phyloP scores from a whole-genome alignment of 2,113 vertebrate species.

The Eptesicus fuscus region DNA sequence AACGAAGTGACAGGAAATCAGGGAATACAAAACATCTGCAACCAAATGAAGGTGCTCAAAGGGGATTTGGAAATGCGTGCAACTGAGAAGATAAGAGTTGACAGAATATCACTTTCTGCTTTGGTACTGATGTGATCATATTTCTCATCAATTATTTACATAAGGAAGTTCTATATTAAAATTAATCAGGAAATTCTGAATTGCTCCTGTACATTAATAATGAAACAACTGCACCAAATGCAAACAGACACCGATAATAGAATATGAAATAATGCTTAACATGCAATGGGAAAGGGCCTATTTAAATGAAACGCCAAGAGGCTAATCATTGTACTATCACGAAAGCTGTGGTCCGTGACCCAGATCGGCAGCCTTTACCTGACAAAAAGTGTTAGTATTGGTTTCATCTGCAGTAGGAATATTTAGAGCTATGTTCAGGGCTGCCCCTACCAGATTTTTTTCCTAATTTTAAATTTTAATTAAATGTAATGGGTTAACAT shows the following conservation, averaged over 20 bases:
- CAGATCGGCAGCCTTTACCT: conserved; percentile 30
- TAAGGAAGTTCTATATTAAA: conserved; percentile 80
- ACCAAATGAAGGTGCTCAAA: not conserved
- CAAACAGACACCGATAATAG: conserved; percentile 75
- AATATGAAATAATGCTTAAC: conserved; percentile 69
- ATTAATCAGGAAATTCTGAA: conserved; percentile 80
- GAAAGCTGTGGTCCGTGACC: conserved; percentile 53
- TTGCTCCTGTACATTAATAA: conserved; percentile 82
- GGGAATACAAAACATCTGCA: conserved; percentile 57
- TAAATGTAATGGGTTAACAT: not conserved
- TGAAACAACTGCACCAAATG: conserved; percentile 73
- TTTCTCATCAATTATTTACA: conserved; percentile 83
- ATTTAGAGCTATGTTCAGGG: not conserved
- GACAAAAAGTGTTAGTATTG: conserved; percentile 21
- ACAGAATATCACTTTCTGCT: conserved; percentile 50
- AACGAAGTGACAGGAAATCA: conserved; percentile 37
- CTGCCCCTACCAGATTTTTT: not conserved
- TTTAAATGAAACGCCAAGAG: conserved; percentile 65
- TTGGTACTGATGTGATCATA: conserved; percentile 71
- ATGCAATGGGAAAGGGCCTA: conserved; percentile 57
- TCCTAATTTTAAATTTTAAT: not conserved
- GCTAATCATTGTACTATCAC: conserved; percentile 60
- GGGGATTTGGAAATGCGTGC: not conserved
- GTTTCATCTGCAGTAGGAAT: not conserved
- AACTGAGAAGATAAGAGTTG: conserved; percentile 15